These are phyloP conservation scores for Troglohyphantes excavatus DNA, from an alignment of 2,888 invertebrate genomes.

Conservation along the genomic window DNA sequence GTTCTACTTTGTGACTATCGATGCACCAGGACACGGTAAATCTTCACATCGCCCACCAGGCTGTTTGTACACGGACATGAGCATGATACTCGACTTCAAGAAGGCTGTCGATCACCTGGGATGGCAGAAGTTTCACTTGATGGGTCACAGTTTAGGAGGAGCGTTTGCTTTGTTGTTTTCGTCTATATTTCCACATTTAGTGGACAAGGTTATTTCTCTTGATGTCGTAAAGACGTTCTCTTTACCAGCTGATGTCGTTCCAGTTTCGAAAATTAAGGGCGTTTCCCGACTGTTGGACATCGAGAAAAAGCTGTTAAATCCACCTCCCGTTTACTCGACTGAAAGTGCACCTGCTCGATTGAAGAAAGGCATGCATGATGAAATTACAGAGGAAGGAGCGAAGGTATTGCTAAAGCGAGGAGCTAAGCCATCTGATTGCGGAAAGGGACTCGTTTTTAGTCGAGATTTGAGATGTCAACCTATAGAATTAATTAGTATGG, in stretches of 20 bases:
- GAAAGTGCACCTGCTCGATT: constrained; percentile 67
- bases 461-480: constrained; percentile 89
- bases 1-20: constrained; percentile 78
- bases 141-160: constrained; percentile 84
- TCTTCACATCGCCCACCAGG: constrained; percentile 79
- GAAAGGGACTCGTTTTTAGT: constrained; percentile 86
- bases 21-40: constrained; percentile 79
- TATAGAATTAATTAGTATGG: constrained; percentile 26
- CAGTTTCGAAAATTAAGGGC: background rate
- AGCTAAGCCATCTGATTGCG: constrained; percentile 82
- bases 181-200: constrained; percentile 81
- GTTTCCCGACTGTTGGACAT: constrained; percentile 57
- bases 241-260: constrained; percentile 47
- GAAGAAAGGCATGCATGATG: constrained; percentile 61
- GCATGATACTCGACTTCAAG: constrained; percentile 71
- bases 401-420: constrained; percentile 90
- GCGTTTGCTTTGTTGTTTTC: constrained; percentile 82
- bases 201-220: constrained; percentile 80
- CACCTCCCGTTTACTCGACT: constrained; percentile 67
- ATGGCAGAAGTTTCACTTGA: constrained; percentile 78
- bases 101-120: constrained; percentile 71
- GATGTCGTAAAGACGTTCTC: constrained; percentile 74
- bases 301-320: constrained; percentile 59
- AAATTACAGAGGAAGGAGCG: constrained; percentile 85
- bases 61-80: constrained; percentile 67